A percentile compares a stretch with the other conserved stretches of the same genome.
These are phyloP conservation scores for Contarinia nasturtii DNA, from an alignment of 1,140 invertebrate genomes.

Conservation along the genomic window DNA sequence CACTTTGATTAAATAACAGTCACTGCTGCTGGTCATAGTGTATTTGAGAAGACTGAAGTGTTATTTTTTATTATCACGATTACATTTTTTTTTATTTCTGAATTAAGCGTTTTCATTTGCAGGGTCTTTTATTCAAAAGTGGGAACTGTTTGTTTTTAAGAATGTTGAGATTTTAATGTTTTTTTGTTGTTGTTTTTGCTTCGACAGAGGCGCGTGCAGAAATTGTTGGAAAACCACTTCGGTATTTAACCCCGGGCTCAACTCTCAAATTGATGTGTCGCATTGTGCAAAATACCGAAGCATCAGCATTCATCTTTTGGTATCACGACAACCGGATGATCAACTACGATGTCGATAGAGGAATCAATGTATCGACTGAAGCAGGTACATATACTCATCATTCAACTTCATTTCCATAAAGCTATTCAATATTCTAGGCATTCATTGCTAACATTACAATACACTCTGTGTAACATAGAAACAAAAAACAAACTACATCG, in stretches of 20 bases:
- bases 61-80: not conserved
- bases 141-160: no score
- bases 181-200: not conserved
- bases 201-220: conserved; percentile 65
- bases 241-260: conserved; percentile 69
- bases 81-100: no score
- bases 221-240: conserved; percentile 64
- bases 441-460: not conserved
- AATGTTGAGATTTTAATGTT: not conserved
- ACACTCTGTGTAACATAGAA: no score
- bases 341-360: conserved; percentile 67
- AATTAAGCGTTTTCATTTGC: no score
- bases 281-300: conserved; percentile 61
- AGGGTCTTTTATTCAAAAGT: no score
- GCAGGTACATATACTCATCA: conserved; percentile 14
- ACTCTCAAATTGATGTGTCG: conserved; percentile 59
- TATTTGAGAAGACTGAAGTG: no score
- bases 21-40: no score
- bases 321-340: conserved; percentile 80
- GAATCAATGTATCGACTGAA: conserved; percentile 60
- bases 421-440: not conserved
- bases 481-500: no score
- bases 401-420: not conserved
- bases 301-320: conserved; percentile 72
- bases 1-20: no score